Conservation (phyloP, 2,113 vertebrate species). For the Zosterops lateralis region DNA sequence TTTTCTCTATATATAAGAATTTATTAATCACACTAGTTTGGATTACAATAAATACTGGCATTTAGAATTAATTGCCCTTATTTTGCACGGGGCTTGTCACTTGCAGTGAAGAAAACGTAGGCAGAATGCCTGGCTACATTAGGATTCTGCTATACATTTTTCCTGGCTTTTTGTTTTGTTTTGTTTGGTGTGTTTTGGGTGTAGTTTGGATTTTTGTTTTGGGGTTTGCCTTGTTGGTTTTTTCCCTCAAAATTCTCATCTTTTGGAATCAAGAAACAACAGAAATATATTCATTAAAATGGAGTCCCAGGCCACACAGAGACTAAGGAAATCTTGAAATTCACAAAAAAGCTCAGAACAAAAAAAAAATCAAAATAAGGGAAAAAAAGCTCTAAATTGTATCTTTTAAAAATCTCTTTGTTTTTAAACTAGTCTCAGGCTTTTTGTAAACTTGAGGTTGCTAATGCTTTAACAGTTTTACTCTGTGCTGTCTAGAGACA, state of each 20-base stretch:
- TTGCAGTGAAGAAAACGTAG: not conserved
- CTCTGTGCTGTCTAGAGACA: not conserved
- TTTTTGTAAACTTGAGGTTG: not conserved
- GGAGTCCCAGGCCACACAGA: not conserved
- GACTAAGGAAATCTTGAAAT: not conserved
- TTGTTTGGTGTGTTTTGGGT: not conserved
- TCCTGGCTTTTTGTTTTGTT: not conserved
- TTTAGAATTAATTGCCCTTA: not conserved
- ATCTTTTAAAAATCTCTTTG: not conserved
- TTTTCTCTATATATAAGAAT: not conserved
- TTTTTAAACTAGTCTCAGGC: not conserved
- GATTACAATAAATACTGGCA: not conserved
- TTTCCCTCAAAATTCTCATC: not conserved
- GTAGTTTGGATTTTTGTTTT: not conserved
- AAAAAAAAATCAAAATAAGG: not conserved
- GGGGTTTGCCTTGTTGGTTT: not conserved
- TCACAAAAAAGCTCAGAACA: not conserved
- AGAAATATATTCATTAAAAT: not conserved
- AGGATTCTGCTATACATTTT: not conserved
- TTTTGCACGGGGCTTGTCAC: not conserved
- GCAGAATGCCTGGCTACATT: not conserved
- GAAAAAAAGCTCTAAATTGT: rapidly evolving
- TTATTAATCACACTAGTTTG: not conserved
- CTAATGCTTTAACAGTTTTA: not conserved
- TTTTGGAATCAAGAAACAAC: not conserved